phyloP scores from a whole-genome alignment of 1,140 invertebrate genomes.

The Drosophila subpulchrella region DNA sequence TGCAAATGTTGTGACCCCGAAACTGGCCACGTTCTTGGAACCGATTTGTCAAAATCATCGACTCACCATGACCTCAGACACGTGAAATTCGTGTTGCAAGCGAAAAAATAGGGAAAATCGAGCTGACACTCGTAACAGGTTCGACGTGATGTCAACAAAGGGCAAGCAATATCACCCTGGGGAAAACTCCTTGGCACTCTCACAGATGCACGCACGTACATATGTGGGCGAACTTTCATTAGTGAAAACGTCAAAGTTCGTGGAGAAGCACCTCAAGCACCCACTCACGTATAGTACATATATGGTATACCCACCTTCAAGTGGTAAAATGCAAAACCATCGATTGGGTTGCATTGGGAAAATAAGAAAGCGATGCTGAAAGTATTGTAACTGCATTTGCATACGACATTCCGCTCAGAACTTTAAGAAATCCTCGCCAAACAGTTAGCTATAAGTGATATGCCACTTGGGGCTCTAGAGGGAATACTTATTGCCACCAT shows the following conservation, averaged over 20 bases:
- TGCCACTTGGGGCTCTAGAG: not conserved
- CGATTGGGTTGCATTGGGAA: slow-evolving; percentile 11
- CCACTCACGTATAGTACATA: slow-evolving; percentile 14
- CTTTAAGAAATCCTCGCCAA: slow-evolving; percentile 3
- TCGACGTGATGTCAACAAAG: slow-evolving; percentile 77
- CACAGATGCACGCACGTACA: slow-evolving; percentile 22
- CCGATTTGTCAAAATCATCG: slow-evolving; percentile 43
- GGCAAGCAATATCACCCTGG: slow-evolving; percentile 53
- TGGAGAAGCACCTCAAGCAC: slow-evolving; percentile 27
- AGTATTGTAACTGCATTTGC: slow-evolving; percentile 65
- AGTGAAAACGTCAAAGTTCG: slow-evolving; percentile 72
- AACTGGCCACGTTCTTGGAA: slow-evolving; percentile 18
- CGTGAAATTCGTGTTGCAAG: slow-evolving; percentile 9
- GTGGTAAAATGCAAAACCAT: not conserved
- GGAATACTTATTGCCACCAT: not conserved
- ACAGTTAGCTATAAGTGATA: not conserved
- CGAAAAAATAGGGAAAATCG: slow-evolving; percentile 43
- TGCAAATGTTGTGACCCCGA: slow-evolving; percentile 8
- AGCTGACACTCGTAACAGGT: slow-evolving; percentile 69
- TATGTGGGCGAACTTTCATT: slow-evolving; percentile 67
- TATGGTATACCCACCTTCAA: not conserved
- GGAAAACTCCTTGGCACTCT: slow-evolving; percentile 38
- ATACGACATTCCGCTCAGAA: slow-evolving; percentile 54
- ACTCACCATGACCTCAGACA: slow-evolving; percentile 44
- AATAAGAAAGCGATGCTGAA: slow-evolving; percentile 12